Evolutionary conservation across 37 sponge, comb jelly and placozoan genomes (phyloP).

Genomic region (Halisarca cf. caerulea): DNA sequence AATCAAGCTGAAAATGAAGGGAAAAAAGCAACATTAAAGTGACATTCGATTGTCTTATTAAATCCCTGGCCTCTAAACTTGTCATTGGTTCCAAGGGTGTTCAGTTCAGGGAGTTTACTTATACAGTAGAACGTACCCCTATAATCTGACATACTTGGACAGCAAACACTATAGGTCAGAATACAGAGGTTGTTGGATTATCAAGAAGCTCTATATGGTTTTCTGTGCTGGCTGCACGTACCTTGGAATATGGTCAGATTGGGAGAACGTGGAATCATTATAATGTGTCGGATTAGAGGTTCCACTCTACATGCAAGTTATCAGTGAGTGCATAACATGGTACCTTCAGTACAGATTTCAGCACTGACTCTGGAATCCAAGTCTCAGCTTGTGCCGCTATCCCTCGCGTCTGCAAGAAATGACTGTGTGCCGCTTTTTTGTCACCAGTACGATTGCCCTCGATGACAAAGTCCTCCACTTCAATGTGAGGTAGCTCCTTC

Average conservation of each 20-base stretch:
- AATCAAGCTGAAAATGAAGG: slow-evolving; percentile 27
- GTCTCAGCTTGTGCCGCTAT: slow-evolving; percentile 71
- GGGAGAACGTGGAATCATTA: neutral
- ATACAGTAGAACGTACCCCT: too few relatives aligned
- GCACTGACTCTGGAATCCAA: slow-evolving; percentile 72
- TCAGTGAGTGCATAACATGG: neutral
- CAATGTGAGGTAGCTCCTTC: slow-evolving; percentile 44
- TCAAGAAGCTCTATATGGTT: too few relatives aligned
- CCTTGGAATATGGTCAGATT: neutral
- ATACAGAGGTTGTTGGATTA: too few relatives aligned
- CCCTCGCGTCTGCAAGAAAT: slow-evolving; percentile 44
- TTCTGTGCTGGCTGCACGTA: neutral
- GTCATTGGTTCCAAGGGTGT: too few relatives aligned
- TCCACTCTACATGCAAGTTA: neutral
- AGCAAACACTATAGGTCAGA: too few relatives aligned
- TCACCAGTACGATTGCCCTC: slow-evolving; percentile 61
- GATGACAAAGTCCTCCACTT: slow-evolving; percentile 46
- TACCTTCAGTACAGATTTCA: slow-evolving; percentile 70
- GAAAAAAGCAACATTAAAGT: neutral
- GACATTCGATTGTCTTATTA: too few relatives aligned
- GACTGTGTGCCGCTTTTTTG: slow-evolving; percentile 45
- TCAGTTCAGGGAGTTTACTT: too few relatives aligned
- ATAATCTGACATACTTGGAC: too few relatives aligned
- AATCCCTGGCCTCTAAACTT: too few relatives aligned
- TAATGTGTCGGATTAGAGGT: neutral